Conservation (phyloP, 64 coral and sea anemone species). For the Pachyseris speciosa region DNA sequence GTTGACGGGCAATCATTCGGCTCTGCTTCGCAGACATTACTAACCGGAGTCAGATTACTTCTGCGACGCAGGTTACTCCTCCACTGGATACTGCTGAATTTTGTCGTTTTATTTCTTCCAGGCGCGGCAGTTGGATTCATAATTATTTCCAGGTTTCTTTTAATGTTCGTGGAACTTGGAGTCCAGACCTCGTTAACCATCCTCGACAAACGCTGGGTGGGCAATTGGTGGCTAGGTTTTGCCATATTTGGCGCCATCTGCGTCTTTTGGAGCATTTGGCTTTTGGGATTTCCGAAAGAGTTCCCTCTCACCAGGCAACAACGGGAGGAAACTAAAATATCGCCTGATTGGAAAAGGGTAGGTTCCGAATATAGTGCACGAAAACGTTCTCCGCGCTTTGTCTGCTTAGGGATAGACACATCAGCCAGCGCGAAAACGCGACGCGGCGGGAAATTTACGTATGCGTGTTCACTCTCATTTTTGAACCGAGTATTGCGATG, state of each 20-base stretch:
- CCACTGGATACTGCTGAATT: neutral
- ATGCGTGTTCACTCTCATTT: too few relatives aligned
- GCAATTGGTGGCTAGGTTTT: slow-evolving; percentile 87
- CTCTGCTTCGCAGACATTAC: too few relatives aligned
- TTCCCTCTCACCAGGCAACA: slow-evolving; percentile 48
- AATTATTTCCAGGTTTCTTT: slow-evolving; percentile 56
- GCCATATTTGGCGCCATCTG: slow-evolving; percentile 27
- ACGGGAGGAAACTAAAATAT: neutral
- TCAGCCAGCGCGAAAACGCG: too few relatives aligned
- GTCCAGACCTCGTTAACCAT: slow-evolving; percentile 46
- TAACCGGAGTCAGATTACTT: too few relatives aligned
- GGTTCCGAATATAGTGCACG: too few relatives aligned
- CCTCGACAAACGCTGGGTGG: slow-evolving; percentile 67
- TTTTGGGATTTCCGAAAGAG: slow-evolving; percentile 70
- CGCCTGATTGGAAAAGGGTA: neutral
- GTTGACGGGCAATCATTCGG: too few relatives aligned
- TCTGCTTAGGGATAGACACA: too few relatives aligned
- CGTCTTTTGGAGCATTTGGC: slow-evolving; percentile 59
- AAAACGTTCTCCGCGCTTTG: too few relatives aligned
- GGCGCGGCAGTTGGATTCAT: slow-evolving; percentile 70
- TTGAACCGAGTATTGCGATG: too few relatives aligned
- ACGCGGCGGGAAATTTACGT: too few relatives aligned
- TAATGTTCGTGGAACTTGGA: slow-evolving; percentile 74
- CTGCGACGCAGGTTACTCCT: too few relatives aligned
- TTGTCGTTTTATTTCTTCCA: neutral